Percentiles rank a stretch among this genome's conserved stretches.
Evolutionary conservation across 2,113 vertebrate species (phyloP).

Genomic region (Erythrocercus mccallii): DNA sequence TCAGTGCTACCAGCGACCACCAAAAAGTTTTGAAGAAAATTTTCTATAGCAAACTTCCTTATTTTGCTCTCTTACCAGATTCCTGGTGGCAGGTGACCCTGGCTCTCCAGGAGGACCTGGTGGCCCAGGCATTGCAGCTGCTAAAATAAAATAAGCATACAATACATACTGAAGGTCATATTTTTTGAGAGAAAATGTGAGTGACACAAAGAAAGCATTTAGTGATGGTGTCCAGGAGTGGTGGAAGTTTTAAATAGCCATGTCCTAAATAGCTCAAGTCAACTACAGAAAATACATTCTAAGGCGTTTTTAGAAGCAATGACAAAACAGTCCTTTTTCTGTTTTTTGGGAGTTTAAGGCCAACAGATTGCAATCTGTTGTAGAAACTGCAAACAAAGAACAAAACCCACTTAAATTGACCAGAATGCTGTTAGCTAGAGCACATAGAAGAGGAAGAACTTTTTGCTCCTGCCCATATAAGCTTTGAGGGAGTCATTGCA

Average conservation of each 20-base stretch:
- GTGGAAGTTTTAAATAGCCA: not conserved
- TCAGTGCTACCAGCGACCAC: not conserved
- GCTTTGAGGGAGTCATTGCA: not conserved
- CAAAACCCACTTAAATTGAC: not conserved
- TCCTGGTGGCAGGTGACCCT: conserved; percentile 77
- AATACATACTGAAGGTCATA: not conserved
- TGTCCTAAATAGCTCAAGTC: not conserved
- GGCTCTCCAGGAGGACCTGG: conserved; percentile 88
- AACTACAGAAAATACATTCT: not conserved
- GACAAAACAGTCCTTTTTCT: not conserved
- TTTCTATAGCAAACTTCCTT: not conserved
- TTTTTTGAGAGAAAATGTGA: not conserved
- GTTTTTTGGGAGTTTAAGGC: not conserved
- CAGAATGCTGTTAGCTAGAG: not conserved
- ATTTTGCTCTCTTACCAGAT: conserved; percentile 73
- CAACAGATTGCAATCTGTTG: not conserved
- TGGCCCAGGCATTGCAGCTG: conserved; percentile 80
- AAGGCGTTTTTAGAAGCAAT: not conserved
- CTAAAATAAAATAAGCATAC: conserved; percentile 61
- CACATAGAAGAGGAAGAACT: not conserved
- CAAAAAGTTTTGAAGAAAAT: not conserved
- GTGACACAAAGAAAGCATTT: not conserved
- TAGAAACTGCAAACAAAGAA: not conserved
- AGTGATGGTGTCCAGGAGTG: not conserved
- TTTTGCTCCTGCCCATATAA: not conserved